phyloP scores from a whole-genome alignment of 2,888 invertebrate genomes.

The Drosophila paramelanica region DNA sequence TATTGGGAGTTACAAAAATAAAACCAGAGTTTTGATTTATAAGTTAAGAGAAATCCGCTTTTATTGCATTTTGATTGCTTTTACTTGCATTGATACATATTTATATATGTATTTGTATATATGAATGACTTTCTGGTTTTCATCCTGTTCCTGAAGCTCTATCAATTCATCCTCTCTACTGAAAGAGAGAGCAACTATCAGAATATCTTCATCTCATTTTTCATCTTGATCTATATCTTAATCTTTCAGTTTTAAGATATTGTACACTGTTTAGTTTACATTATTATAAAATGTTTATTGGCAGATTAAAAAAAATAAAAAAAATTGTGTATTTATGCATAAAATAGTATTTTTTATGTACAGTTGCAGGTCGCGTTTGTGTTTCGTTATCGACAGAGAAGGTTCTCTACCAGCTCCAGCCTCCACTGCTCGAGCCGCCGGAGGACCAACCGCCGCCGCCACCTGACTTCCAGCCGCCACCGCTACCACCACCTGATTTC shows the following conservation, averaged over 20 bases:
- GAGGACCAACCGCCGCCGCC: conserved; percentile 43
- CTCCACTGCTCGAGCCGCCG: conserved; percentile 40
- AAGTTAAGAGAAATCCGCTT: too few relatives aligned
- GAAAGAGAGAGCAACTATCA: too few relatives aligned
- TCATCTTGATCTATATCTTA: too few relatives aligned
- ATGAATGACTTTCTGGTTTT: too few relatives aligned
- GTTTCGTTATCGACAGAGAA: background rate
- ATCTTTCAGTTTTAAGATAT: background rate
- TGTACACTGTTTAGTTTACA: conserved; percentile 3
- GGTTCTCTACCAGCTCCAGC: conserved; percentile 66
- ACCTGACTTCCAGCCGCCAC: conserved; percentile 41
- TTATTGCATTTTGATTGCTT: too few relatives aligned
- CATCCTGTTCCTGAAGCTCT: too few relatives aligned
- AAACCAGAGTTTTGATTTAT: too few relatives aligned
- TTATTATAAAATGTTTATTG: conserved; percentile 45
- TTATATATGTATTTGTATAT: too few relatives aligned
- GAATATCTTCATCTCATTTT: too few relatives aligned
- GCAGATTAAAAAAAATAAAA: conserved; percentile 23
- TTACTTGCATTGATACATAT: too few relatives aligned
- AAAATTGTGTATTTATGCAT: conserved; percentile 7
- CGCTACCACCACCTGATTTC: conserved; percentile 22
- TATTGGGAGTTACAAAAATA: too few relatives aligned
- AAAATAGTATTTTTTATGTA: conserved; percentile 17
- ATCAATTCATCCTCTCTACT: too few relatives aligned
- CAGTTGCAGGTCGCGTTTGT: conserved; percentile 33